phyloP scores from a whole-genome alignment of 2,888 invertebrate species.

The Harpalus rufipes region DNA sequence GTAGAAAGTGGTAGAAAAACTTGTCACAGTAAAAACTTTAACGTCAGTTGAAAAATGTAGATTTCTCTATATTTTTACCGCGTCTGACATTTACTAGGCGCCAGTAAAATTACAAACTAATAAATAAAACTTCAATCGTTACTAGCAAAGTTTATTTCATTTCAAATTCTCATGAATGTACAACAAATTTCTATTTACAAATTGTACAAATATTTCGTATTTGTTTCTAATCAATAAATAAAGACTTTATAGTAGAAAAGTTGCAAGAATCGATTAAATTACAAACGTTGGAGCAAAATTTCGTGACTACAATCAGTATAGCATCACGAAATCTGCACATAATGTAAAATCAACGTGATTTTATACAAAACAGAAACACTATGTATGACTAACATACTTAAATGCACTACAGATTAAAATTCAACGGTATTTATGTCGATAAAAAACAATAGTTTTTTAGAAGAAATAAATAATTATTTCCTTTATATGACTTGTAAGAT shows the following conservation, averaged over 20 bases:
- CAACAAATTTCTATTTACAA: background rate
- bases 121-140: no score
- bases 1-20: constrained; percentile 49
- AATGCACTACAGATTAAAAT: background rate
- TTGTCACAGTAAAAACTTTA: constrained; percentile 31
- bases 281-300: background rate
- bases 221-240: constrained; percentile 4
- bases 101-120: no score
- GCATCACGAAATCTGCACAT: constrained; percentile 32
- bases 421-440: background rate
- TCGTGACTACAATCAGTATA: constrained; percentile 2
- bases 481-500: constrained; percentile 1
- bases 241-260: background rate
- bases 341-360: constrained; percentile 33
- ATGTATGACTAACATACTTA: constrained; percentile 3
- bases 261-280: background rate
- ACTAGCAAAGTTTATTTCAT: no score
- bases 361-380: constrained; percentile 5
- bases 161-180: no score
- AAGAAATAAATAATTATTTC: constrained; percentile 1
- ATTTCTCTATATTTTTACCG: constrained; percentile 35
- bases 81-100: background rate
- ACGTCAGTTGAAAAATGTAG: constrained; percentile 1
- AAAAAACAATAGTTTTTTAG: background rate
- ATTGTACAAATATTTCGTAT: background rate